These are phyloP conservation scores for Bombus vancouverensis DNA, from an alignment of 1,140 invertebrate genomes.

Conservation along the genomic window DNA sequence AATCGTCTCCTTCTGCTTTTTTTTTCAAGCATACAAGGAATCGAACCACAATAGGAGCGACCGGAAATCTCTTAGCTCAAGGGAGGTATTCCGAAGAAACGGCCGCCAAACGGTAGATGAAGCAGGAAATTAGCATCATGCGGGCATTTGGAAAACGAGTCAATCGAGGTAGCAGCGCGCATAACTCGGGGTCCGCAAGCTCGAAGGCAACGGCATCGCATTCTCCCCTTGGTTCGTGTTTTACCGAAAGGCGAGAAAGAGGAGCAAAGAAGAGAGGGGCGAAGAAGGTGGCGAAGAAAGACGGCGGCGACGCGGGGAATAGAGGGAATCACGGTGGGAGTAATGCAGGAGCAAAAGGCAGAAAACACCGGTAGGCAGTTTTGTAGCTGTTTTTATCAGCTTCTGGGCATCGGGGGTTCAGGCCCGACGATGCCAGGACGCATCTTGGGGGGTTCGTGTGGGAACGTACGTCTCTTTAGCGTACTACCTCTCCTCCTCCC, in stretches of 20 bases:
- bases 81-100: not conserved
- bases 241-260: conserved; percentile 62
- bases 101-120: not conserved
- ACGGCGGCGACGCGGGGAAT: conserved; percentile 30
- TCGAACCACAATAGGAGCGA: not conserved
- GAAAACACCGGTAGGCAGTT: conserved; percentile 83
- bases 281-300: conserved; percentile 59
- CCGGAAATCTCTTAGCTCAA: not conserved
- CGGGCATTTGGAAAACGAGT: conserved; percentile 34
- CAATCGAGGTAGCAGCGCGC: conserved; percentile 22
- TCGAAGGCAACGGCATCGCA: not conserved
- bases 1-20: not conserved
- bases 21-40: not conserved
- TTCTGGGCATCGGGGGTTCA: conserved; percentile 81
- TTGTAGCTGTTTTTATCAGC: conserved; percentile 83
- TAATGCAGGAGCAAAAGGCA: conserved; percentile 80
- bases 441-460: conserved; percentile 82
- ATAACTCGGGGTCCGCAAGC: not conserved
- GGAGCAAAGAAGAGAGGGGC: conserved; percentile 37
- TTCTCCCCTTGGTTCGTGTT: conserved; percentile 8
- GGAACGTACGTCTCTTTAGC: conserved; percentile 82
- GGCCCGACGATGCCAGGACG: conserved; percentile 75
- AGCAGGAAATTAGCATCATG: not conserved
- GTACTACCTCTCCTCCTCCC: conserved; percentile 61
- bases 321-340: conserved; percentile 58